phyloP scores from a whole-genome alignment of 2,888 invertebrate species.

The Chrysodeixis includens region DNA sequence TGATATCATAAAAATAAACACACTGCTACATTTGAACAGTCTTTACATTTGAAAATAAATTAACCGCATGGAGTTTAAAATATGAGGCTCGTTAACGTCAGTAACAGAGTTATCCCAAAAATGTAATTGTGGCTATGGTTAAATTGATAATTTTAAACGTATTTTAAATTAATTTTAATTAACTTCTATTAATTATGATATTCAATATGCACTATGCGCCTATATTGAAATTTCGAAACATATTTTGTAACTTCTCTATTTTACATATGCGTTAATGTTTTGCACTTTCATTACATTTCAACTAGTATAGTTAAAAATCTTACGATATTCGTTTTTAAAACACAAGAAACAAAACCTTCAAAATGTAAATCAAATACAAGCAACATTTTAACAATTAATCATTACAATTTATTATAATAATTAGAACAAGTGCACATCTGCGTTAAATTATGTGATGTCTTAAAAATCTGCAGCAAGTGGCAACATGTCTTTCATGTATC shows the following conservation, averaged over 20 bases:
- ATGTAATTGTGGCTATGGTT: background rate
- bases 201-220: background rate
- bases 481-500: constrained; percentile 1
- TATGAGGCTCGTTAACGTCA: constrained; percentile 6
- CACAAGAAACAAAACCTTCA: background rate
- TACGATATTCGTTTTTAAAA: no score
- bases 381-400: background rate
- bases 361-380: background rate
- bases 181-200: background rate
- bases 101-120: background rate
- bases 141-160: background rate
- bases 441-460: background rate
- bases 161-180: background rate
- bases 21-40: no score
- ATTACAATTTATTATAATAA: background rate
- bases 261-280: no score
- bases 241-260: no score
- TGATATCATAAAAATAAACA: background rate
- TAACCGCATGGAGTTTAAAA: background rate
- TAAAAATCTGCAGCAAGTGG: background rate
- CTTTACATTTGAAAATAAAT: background rate
- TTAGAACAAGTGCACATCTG: background rate
- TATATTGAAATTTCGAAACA: no score
- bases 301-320: no score
- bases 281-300: no score